Evolutionary conservation across 2,888 invertebrate species (phyloP), one percentile per base, ranked within the genome.

Genomic region (Drosophila formosana): DNA sequence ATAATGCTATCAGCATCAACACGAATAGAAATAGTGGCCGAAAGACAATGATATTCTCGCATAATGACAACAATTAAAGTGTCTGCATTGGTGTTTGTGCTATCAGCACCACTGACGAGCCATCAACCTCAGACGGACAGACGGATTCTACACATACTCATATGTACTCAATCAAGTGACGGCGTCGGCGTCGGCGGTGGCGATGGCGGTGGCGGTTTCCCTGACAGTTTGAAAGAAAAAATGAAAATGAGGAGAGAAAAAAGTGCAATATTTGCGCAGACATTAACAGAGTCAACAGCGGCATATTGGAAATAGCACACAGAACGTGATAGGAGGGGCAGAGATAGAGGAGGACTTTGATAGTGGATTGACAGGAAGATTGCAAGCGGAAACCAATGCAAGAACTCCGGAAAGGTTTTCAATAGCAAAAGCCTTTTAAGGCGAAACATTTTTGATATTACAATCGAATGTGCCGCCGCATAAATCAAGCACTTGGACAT

Each of bases 211-310:
- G 73, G 64, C 73, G 73, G 73, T 63, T 73, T 70, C 51, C 69
- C 62, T 63, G 57, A 26, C 58, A 41, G 65, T 34, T 45, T 26
- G 45, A n/a, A 37, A 46, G 23, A 55, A 57, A 50, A 37, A 51
- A 41, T 39, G 32, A 52, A 45, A 52, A 51, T 18, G 18, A 32
- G 28, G 37, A 62, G 41, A 47, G 9, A 11, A 37, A 53, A 45
- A 84, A 84, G 28, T 82, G 87, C 87, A 82, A 63, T 84, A 80
- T 84, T 87, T 84, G 73, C 82, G 45, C 72, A 82, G 75, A 85
- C 80, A 84, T 84, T 84, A 84, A 78, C 82, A 80, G 50, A 67
- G 84, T 87, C 76, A 84, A 84, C 57, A 87, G 73, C 70, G 78
- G 80, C 72, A 67, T 46, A 77, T 69, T 66, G 67, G 57, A 75